Conservation (phyloP, 2,888 invertebrate species). For the Baronia brevicornis region DNA sequence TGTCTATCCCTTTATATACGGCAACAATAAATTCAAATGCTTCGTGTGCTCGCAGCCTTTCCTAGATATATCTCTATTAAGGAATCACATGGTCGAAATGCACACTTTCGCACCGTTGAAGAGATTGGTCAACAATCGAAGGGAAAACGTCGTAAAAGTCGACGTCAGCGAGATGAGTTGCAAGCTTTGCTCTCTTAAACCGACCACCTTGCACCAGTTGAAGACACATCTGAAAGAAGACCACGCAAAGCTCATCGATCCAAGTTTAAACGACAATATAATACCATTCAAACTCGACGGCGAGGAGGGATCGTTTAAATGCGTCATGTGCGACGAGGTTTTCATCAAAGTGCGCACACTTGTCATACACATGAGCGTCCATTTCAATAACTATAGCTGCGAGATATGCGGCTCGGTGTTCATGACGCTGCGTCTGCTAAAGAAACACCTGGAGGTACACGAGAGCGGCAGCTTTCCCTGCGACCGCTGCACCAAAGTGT, state of each 20-base stretch:
- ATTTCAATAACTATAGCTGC: conserved; percentile 66
- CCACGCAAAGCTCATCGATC: conserved; percentile 51
- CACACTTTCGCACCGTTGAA: conserved; percentile 54
- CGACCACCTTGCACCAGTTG: conserved; percentile 37
- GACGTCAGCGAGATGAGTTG: conserved; percentile 55
- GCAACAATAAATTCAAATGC: conserved; percentile 65
- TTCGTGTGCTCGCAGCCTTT: conserved; percentile 61
- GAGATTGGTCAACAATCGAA: conserved; percentile 52
- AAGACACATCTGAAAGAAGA: conserved; percentile 51
- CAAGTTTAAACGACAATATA: conserved; percentile 57
- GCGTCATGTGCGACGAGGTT: conserved; percentile 52
- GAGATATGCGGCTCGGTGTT: conserved; percentile 65
- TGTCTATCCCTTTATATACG: conserved; percentile 62
- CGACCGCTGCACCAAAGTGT: conserved; percentile 56
- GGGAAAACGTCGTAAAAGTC: conserved; percentile 59
- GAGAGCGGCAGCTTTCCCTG: conserved; percentile 61
- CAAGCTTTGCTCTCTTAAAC: conserved; percentile 43
- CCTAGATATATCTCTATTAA: conserved; percentile 45
- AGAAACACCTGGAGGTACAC: conserved; percentile 64
- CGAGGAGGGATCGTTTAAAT: conserved; percentile 42
- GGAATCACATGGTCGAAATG: conserved; percentile 47
- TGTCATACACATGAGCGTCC: conserved; percentile 67
- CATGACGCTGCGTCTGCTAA: conserved; percentile 58
- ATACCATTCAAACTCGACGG: conserved; percentile 57
- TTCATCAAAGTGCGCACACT: conserved; percentile 61